Evolutionary conservation across 2,797 vertebrate genomes (phyloP).

Genomic region (Argya squamiceps): DNA sequence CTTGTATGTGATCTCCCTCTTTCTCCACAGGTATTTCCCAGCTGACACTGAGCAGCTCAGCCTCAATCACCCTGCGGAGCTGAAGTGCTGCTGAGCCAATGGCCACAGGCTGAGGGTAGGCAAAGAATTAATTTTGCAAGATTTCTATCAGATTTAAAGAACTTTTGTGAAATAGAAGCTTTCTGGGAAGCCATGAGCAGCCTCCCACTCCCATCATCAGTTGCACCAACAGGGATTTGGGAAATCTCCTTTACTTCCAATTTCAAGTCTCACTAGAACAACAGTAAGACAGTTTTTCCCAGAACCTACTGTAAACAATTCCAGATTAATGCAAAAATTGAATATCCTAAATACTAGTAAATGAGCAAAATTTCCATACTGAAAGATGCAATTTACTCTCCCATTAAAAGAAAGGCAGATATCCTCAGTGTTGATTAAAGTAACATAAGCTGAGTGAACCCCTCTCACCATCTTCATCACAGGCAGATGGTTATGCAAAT

Average conservation of each 20-base stretch:
- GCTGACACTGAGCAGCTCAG: slow-evolving; percentile 76
- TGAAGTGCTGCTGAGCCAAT: slow-evolving; percentile 82
- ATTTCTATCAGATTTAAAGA: background rate
- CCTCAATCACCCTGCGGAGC: slow-evolving; percentile 81
- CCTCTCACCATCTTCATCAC: background rate
- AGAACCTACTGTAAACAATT: background rate
- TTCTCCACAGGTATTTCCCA: slow-evolving; percentile 79
- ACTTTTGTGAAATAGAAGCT: background rate
- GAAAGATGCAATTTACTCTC: background rate
- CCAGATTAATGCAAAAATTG: background rate
- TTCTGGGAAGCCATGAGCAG: background rate
- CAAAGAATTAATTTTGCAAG: background rate
- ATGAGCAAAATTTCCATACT: background rate
- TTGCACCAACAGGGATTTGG: background rate
- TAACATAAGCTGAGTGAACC: background rate
- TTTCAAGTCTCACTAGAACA: background rate
- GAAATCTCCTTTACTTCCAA: background rate
- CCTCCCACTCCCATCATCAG: background rate
- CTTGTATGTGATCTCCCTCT: slow-evolving; percentile 46
- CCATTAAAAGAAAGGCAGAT: background rate
- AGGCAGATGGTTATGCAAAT: background rate
- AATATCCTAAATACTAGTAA: background rate
- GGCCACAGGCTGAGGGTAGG: slow-evolving; percentile 77
- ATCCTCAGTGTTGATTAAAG: background rate
- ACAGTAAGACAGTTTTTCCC: background rate